Base-by-base conservation (phyloP, 1,140 invertebrate species). In the Pseudomyrmex flavicornis region DNA sequence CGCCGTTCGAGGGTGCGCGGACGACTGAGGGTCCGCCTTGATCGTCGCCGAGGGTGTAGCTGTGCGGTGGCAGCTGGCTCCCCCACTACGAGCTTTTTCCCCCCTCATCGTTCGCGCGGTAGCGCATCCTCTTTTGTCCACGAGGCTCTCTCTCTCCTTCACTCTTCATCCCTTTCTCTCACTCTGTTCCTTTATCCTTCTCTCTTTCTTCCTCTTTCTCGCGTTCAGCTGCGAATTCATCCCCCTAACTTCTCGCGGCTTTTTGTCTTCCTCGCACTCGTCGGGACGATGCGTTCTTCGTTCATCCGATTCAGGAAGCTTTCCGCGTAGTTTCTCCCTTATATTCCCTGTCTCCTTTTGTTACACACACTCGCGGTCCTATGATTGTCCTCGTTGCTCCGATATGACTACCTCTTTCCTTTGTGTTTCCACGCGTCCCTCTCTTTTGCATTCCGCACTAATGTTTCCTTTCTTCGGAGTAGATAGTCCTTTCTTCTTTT, bases 1-100 rank as follows among this genome's bases (percentile, higher is more conserved):
- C 91, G 74, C 92, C 75, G 90, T 92, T 84, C 89, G 92, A 93
- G 90, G 92, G 92, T 92, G 92, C 93, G 93, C 92, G 93, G 85
- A 90, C 93, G 91, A 94, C 93, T 94, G 91, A 93, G 82, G 35
- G 79, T 88, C 86, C 83, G 85, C 85, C 87, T 90, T 80, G 79
- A 79, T 17, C 85, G 88, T 79, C 82, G 84, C 88, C 80, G 91
- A 90, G 92, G 92, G 93, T 93, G 93, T 93, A 93, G 91, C 91
- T 90, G 90, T 83, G 85, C 85, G 65, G 84, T 84, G 84, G 82
- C 76, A 79, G 88, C 84, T 84, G 84, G 79, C 85, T 79, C 88
- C 83, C 73, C 75, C 82, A 72, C 77, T 46, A 2, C 9, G 17
- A 35, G 26, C 84, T n/a, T 58, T 35, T 15, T 12, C 52, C 52